Evolutionary conservation across 2,797 vertebrate genomes (phyloP).

Genomic region (Phrynocephalus vlangalii): DNA sequence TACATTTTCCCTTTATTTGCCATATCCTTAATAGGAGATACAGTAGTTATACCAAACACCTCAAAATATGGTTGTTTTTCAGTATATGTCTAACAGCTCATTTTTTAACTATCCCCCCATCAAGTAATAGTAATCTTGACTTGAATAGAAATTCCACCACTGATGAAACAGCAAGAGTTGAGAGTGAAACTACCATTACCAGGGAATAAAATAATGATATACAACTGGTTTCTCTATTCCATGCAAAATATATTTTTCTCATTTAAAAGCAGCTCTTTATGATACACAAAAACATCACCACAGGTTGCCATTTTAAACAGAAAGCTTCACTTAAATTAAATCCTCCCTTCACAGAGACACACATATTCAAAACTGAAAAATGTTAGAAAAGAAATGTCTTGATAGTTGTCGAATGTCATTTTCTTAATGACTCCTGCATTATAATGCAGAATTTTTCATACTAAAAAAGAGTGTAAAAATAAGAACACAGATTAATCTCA

Average conservation of each 20-base stretch:
- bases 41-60: background rate
- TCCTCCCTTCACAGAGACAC: background rate
- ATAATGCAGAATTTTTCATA: background rate
- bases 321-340: no score
- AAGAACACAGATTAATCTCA: background rate
- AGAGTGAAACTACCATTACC: background rate
- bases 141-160: background rate
- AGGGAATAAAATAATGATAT: background rate
- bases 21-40: no score
- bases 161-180: conserved; percentile 1
- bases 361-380: background rate
- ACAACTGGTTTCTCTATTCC: background rate
- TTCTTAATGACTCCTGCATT: fast-evolving
- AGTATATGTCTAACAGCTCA: background rate
- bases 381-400: background rate
- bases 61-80: background rate
- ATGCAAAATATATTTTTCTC: conserved; percentile 15
- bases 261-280: conserved; percentile 18
- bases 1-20: no score
- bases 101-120: background rate
- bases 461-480: background rate
- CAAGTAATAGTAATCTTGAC: background rate
- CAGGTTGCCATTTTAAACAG: conserved; percentile 33
- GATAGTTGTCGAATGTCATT: conserved; percentile 26
- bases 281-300: conserved; percentile 10